Evolutionary conservation across 1,140 invertebrate genomes (phyloP), one percentile per base, ranked within the genome.

Genomic region (Acromyrmex echinatior): DNA sequence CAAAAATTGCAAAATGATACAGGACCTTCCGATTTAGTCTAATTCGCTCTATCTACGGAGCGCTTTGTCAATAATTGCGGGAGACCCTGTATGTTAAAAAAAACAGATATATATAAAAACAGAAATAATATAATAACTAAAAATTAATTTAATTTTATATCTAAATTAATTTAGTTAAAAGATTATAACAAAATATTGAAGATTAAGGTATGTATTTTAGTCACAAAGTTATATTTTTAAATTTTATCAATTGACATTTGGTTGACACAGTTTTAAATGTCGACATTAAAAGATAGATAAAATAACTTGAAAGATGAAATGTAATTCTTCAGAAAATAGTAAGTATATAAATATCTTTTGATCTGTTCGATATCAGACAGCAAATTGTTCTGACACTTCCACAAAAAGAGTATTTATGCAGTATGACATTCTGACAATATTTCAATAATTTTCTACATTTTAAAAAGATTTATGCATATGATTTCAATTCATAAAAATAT

Each of bases 271-370:
- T 62, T 58, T 74, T 58, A 58, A 74, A 58, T 45, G 1, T n/a
- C 12, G n/a, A 60, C 28, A n/a, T 63, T 51, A 49, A 77, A 62
- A 63, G 18, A 0, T 49, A 18, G 25, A 51, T 18, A 78, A 28
- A 28, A 18, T 14, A 63, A 28, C 16, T 25, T 25, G 25, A 78
- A 31, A 62, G 21, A 77, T 63, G 1, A 77, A 77, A 77, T 16
- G 35, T 62, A 62, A 49, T 21, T 4, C 10, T 63, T 31, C 16
- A 62, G 1, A 21, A 63, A 63, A 63, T 78, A 31, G 28, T 9
- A 28, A 16, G 2, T 31, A 63, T 31, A 78, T 51, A 56, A 56
- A n/a, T n/a, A 14, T 7, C 9, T 18, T 56, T 56, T n/a, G 18
- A 56, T 2, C 18, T 9, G 6, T 56, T 7, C 53, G 18, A 6